phyloP scores from a whole-genome alignment of 2,888 invertebrate genomes.

The Encarsia formosa region DNA sequence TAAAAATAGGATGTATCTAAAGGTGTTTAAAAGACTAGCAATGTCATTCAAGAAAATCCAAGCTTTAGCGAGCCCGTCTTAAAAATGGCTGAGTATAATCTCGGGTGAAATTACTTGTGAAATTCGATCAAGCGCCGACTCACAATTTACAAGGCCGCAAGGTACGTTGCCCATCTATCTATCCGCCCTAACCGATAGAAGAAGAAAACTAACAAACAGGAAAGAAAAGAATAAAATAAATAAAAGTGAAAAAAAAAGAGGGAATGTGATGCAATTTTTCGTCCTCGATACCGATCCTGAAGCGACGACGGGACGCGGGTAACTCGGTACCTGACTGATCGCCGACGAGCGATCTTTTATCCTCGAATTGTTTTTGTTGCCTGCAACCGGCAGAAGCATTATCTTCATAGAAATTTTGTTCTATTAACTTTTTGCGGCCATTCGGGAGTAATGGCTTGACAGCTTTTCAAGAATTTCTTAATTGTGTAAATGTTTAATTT shows the following conservation, averaged over 20 bases:
- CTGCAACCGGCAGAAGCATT: neutral
- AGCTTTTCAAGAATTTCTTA: neutral
- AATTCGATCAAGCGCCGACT: constrained; percentile 23
- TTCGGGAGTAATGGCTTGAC: neutral
- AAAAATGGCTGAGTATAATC: constrained; percentile 9
- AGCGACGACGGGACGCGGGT: no score
- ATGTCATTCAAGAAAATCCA: constrained; percentile 1
- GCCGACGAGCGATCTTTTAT: constrained; percentile 1
- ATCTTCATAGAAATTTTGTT: neutral
- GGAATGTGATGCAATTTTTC: constrained; percentile 15
- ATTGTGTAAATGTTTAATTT: no score
- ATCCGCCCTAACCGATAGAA: neutral
- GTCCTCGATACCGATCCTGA: constrained; percentile 20
- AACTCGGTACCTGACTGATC: constrained; percentile 7
- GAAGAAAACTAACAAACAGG: neutral
- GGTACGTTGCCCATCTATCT: constrained; percentile 8
- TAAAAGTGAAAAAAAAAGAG: neutral
- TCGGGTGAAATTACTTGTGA: constrained; percentile 24
- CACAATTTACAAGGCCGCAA: constrained; percentile 19
- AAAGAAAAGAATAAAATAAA: neutral
- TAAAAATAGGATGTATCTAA: no score
- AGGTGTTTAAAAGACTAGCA: no score
- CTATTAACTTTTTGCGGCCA: neutral
- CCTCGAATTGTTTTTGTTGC: neutral
- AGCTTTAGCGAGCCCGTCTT: constrained; percentile 1